Conservation (phyloP, 30 jellyfish, hydroid and myxozoan genomes). For the Pseudorhiza aurosa region DNA sequence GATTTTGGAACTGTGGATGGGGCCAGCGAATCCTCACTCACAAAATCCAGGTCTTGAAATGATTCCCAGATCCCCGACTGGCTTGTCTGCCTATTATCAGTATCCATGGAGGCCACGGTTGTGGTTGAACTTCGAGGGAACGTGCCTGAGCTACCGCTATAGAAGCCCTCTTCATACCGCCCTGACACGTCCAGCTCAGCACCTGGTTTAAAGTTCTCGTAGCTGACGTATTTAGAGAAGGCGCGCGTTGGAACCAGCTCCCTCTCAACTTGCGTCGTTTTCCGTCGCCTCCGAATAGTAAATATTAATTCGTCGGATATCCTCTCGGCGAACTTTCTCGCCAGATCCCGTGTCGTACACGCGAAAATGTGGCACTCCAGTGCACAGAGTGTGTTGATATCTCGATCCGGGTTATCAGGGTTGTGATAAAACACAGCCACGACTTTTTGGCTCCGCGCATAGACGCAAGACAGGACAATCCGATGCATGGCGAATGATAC, state of each 20-base stretch:
- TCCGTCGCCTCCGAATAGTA: conserved; percentile 34
- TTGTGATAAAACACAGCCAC: conserved; percentile 94
- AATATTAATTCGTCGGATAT: conserved; percentile 59
- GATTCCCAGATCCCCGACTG: conserved; percentile 50
- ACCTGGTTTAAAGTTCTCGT: conserved; percentile 43
- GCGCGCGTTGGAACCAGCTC: conserved; percentile 30
- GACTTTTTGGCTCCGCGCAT: conserved; percentile 78
- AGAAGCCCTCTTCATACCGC: background rate
- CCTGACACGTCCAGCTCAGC: background rate
- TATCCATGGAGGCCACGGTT: conserved; percentile 55
- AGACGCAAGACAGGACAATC: conserved; percentile 87
- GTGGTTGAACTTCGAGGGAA: conserved; percentile 42
- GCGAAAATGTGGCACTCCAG: conserved; percentile 88
- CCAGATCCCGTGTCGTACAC: conserved; percentile 74
- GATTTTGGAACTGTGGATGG: conserved; percentile 42
- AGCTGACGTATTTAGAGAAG: conserved; percentile 38
- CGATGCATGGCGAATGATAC: conserved; percentile 54
- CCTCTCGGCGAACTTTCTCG: conserved; percentile 80
- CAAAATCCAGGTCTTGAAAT: conserved; percentile 48
- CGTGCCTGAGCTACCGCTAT: conserved; percentile 51
- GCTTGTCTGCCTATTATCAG: conserved; percentile 27
- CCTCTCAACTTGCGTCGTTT: background rate
- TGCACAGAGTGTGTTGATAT: conserved; percentile 38
- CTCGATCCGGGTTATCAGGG: conserved; percentile 60
- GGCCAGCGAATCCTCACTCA: conserved; percentile 17